Percentiles rank a stretch among this genome's conserved stretches.
These are phyloP conservation scores for Aspidiotus rigidus DNA, from an alignment of 2,888 invertebrate genomes.

Conservation along the genomic window DNA sequence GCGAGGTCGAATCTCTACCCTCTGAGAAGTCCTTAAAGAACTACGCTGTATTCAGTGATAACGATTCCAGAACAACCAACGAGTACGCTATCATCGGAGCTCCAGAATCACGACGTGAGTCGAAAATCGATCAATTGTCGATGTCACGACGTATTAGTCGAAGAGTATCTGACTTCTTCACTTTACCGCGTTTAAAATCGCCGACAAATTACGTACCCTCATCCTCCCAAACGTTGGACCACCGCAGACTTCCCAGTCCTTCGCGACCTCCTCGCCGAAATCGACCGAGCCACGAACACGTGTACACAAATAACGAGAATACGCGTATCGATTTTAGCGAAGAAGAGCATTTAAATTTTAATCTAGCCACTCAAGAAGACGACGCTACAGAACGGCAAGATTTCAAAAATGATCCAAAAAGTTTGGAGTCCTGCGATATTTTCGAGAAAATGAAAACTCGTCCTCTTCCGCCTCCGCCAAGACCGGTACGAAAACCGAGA, in stretches of 20 bases:
- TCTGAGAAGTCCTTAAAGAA: slow-evolving; percentile 46
- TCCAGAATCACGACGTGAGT: slow-evolving; percentile 33
- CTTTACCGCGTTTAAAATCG: slow-evolving; percentile 18
- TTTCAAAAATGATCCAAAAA: slow-evolving; percentile 42
- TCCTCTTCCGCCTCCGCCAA: slow-evolving; percentile 75
- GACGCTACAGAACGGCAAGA: slow-evolving; percentile 29
- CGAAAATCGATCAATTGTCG: slow-evolving; percentile 1
- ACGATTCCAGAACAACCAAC: slow-evolving; percentile 39
- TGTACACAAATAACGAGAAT: slow-evolving; percentile 33
- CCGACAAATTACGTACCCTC: slow-evolving; percentile 23
- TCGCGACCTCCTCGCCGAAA: slow-evolving; percentile 49
- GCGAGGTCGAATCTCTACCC: slow-evolving; percentile 58
- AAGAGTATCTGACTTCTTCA: slow-evolving; percentile 29
- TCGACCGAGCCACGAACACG: slow-evolving; percentile 38
- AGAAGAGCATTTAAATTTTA: slow-evolving; percentile 14
- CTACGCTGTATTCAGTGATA: slow-evolving; percentile 37
- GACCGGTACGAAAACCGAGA: slow-evolving; percentile 58
- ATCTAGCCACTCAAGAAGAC: slow-evolving; percentile 19
- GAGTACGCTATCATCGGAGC: slow-evolving; percentile 74
- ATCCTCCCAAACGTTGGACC: background rate
- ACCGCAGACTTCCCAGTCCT: slow-evolving; percentile 23
- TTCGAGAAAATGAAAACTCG: slow-evolving; percentile 75
- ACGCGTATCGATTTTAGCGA: slow-evolving; percentile 41
- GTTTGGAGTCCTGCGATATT: slow-evolving; percentile 63
- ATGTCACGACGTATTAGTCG: slow-evolving; percentile 18